Evolutionary conservation across 35 echinoderm and acorn worm species (phyloP).

Genomic region (Antedon bifida): DNA sequence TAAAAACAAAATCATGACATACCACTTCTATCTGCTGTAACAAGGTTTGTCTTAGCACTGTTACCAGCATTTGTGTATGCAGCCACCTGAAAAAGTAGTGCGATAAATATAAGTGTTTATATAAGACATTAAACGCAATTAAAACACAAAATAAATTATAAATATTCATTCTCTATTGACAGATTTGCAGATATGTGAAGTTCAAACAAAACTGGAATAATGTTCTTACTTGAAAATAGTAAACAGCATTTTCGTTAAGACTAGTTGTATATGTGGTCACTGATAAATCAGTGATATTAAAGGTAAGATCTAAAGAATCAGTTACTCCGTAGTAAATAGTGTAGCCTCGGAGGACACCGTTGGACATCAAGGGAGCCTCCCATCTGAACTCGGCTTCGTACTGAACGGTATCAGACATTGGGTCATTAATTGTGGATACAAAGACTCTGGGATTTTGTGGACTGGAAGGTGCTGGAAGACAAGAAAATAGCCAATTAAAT

Average conservation of each 20-base stretch:
- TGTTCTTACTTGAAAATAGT: slow-evolving; percentile 52
- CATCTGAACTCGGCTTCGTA: slow-evolving; percentile 52
- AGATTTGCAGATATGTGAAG: too few relatives aligned
- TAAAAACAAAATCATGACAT: neutral
- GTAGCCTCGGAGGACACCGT: slow-evolving; percentile 62
- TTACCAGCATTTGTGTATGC: slow-evolving; percentile 38
- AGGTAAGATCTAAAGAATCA: neutral
- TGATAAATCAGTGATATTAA: neutral
- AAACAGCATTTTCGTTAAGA: slow-evolving; percentile 13
- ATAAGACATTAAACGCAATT: too few relatives aligned
- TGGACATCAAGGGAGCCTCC: slow-evolving; percentile 23
- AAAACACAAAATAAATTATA: too few relatives aligned
- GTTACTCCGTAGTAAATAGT: slow-evolving; percentile 42
- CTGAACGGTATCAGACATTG: slow-evolving; percentile 18
- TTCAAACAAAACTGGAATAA: too few relatives aligned
- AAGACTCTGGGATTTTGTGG: slow-evolving; percentile 53
- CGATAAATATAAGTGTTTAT: too few relatives aligned
- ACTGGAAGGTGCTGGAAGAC: slow-evolving; percentile 32
- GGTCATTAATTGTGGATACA: slow-evolving; percentile 23
- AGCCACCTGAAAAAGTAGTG: slow-evolving; percentile 29
- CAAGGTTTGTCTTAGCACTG: slow-evolving; percentile 25
- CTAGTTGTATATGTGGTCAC: slow-evolving; percentile 5
- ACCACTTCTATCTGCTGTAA: slow-evolving; percentile 32
- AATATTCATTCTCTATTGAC: too few relatives aligned
- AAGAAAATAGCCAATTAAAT: neutral